Base-by-base conservation (phyloP, 2,888 invertebrate species). In the Megastigmus dorsalis region DNA sequence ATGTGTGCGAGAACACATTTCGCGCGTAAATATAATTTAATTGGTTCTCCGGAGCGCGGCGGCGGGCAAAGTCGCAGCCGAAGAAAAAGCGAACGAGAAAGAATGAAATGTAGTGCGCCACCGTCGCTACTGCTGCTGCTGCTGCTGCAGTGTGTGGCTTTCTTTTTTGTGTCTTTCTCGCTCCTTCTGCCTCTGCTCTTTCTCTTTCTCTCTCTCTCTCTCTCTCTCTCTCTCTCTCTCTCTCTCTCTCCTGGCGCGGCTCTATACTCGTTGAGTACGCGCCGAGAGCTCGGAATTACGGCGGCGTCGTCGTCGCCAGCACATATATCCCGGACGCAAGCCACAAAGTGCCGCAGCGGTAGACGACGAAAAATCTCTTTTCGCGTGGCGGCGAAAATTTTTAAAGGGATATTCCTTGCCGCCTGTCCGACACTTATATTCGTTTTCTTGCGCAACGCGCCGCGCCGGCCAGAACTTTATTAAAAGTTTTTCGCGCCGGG, bases 401-500 rank as follows among this genome's bases (percentile, higher is more conserved):
- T 80, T 43, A 74, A 80, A 80, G 79, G 78, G 78, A 77, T n/a
- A n/a, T 77, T 79, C 78, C 62, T 76, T 65, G n/a, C 38, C 68
- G 38, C 59, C 45, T 57, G 66, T 28, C n/a, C n/a, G n/a, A 10
- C 60, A 43, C 60, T 60, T 66, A 52, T 75, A 66, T 48, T 65
- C 75, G 67, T 48, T 68, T 57, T 41, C 73, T 68, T 54, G 55
- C 60, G 20, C 60, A 74, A 41, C 75, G 55, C 55, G 38, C n/a
- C n/a, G n/a, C n/a, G n/a, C n/a, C n/a, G n/a, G n/a, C n/a, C n/a
- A n/a, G 73, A 84, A 84, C 81, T 83, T 83, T 83, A 83, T 83
- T 83, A 82, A 84, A 84, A 84, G 81, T 84, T 83, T 81, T 28
- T 41, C 71, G 62, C 75, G 71, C 74, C n/a, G n/a, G n/a, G 57